Base-by-base conservation (phyloP, 2,888 invertebrate genomes). In the Erynnis tages region DNA sequence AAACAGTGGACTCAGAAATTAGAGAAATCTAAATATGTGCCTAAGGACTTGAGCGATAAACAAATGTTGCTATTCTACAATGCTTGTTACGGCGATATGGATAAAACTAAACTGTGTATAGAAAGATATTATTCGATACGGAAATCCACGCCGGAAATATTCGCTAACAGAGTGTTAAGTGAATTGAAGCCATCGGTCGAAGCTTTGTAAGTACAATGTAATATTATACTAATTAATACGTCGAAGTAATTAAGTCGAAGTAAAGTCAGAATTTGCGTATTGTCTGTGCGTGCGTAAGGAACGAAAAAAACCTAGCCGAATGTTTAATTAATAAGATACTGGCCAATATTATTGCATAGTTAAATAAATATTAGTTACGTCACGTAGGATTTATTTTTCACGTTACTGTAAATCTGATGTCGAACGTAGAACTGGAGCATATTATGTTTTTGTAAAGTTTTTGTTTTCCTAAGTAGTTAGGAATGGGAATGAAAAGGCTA, bases 31-130 rank as follows among this genome's bases (percentile, higher is more conserved):
- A 89, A 89, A 79, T 84, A 73, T 66, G 82, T 91, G 57, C 91
- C 91, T 13, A 84, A 85, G 63, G 90, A 90, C 71, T 64, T 90
- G 56, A 64, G 90, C 23, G 90, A 92, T 59, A 92, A 93, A 73
- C 93, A 93, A 71, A 79, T 94, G 48, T 88, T 92, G 21, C 73
- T 93, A 34, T 94, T 94, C 67, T 90, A 93, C 60, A 90, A 93
- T 65, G 93, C 93, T 40, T 93, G 93, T 72, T 90, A 92, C 55
- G 92, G 90, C 50, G 83, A 92, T 30, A 65, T 91, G 61, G 91
- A 91, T 8, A 89, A 87, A 45, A 91, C 91, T 0, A 91, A 92
- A 67, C 78, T 71, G n/a, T 94, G 93, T 62, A 92, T 94, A 61
- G 86, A 90, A 59, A 88, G 88, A 54, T 94, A 92, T 76, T 94